Evolutionary conservation across 2,888 invertebrate species (phyloP), one percentile per base, ranked within the genome.

Genomic region (Cybosia mesomella): DNA sequence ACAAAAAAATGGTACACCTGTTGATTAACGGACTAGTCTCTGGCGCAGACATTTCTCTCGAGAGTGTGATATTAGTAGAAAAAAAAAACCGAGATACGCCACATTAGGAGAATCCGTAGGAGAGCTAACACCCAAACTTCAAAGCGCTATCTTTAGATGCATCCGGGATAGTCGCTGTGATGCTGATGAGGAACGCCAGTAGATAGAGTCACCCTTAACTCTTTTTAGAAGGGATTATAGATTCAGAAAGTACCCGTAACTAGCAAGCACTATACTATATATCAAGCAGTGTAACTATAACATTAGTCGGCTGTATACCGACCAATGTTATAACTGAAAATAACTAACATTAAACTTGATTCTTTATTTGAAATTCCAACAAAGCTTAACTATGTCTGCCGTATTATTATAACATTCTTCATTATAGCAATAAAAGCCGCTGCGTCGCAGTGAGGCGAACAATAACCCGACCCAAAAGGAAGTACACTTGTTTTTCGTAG

Each of bases 401-500:
- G 24, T 21, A 62, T 34, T 66, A 70, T 57, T 67, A 60, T 34
- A 57, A 64, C 7, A 57, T 64, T 60, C n/a, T 67, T 67, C 36
- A 54, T 54, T n/a, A 22, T 67, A 65, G 68, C 62, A n/a, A 67
- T n/a, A 76, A 74, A 71, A 22, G 54, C 58, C 34, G 66, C 71
- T 70, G 62, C 64, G 43, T 71, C 57, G 71, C 68, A 70, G 61
- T 60, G 66, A 70, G 43, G 68, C 58, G 53, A 76, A 79, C 77
- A 79, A 78, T 71, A 74, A 64, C 58, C 60, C 70, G 59, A 74
- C 72, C 76, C 76, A 72, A 84, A 83, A 76, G 73, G 78, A 78
- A 81, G 71, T 66, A 70, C 77, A 74, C 77, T 83, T 76, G 74
- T 79, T 72, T 82, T 81, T 77, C 82, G 83, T 84, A 82, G 83